Evolutionary conservation across 2,113 vertebrate species (phyloP), one percentile per base, ranked within the genome.

Genomic region (Solea senegalensis): DNA sequence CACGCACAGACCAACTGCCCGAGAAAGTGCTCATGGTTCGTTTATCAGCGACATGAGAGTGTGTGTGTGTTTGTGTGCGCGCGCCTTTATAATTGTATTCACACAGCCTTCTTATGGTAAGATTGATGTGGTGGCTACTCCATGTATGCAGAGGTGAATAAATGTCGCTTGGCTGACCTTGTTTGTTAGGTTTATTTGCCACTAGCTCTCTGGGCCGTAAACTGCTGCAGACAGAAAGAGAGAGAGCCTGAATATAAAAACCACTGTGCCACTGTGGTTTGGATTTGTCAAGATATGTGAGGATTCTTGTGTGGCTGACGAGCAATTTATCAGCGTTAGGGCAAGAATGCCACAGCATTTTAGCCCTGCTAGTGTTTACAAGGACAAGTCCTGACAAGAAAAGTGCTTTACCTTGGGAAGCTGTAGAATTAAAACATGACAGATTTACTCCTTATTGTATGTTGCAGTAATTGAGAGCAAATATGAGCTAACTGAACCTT

Each of bases 101-200:
- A 78, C 71, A 64, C 39, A 16, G 39, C 49, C 73, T 71, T 65
- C 70, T 81, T 79, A 74, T 43, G 75, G 69, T 5, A 15, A 86
- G 83, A 87, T 86, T 80, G 83, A 88, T 88, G 85, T 56, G 51
- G 11, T 45, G 63, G 65, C 51, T 15, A 12, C 41, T 58, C 16
- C 50, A 34, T 53, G 55, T 74, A 78, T 74, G 64, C 69, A 68
- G 69, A 76, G 46, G 57, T 34, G 72, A 65, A 78, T 81, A 69
- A 72, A 76, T 70, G 73, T 77, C 46, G 84, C 69, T 60, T 76
- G 73, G 69, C 72, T 80, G 84, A 84, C 84, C 86, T 88, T 88
- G 84, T 87, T 83, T 61, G 57, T 56, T 61, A 1, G 41, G 63
- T 85, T 71, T 83, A 67, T 76, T 80, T 80, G 59, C 69, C 65